Evolutionary conservation across 2,888 invertebrate species (phyloP), one percentile per base, ranked within the genome.

Genomic region (Tridacna gigas): DNA sequence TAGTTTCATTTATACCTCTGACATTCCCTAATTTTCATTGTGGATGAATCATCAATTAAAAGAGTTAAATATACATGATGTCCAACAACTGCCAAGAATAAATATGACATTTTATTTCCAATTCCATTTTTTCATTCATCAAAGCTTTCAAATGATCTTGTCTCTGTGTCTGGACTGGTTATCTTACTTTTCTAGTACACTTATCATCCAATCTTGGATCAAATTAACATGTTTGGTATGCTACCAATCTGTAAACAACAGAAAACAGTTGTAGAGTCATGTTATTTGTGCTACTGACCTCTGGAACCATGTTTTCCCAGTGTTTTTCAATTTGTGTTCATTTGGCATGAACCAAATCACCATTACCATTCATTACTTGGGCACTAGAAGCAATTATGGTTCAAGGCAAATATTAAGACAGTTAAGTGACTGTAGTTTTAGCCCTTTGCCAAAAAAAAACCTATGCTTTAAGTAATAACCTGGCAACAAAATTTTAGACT

Each of bases 171-270:
- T 51, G 2, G 71, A 48, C 71, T 71, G 48, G 71, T 71, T 71
- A 71, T 71, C 71, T 71, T 51, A 22, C 22, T 71, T 71, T 25
- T n/a, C 71, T 51, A 51, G 71, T 71, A 48, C 48, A 71, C 51
- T n/a, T 67, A 67, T 67, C 71, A 71, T 48, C 15, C 47, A 71
- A 71, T 71, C 71, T 13, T 0, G n/a, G 48, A 71, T 71, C 71
- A 71, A 51, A 71, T 71, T 71, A 51, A 51, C 71, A 71, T 71
- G 71, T 71, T 47, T 22, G 48, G 71, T 71, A 71, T 71, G 71
- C 51, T 45, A 69, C 69, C 71, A 71, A 12, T 71, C 71, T 71
- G 45, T 48, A 48, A n/a, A 45, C 51, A 71, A 63, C 13, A 47
- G 71, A 71, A 71, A 71, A 71, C 71, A 71, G 71, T 71, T 71